Percentiles rank a stretch among this genome's conserved stretches.
Evolutionary conservation across 1,140 invertebrate species (phyloP).

Genomic region (Potamilus streckersoni): DNA sequence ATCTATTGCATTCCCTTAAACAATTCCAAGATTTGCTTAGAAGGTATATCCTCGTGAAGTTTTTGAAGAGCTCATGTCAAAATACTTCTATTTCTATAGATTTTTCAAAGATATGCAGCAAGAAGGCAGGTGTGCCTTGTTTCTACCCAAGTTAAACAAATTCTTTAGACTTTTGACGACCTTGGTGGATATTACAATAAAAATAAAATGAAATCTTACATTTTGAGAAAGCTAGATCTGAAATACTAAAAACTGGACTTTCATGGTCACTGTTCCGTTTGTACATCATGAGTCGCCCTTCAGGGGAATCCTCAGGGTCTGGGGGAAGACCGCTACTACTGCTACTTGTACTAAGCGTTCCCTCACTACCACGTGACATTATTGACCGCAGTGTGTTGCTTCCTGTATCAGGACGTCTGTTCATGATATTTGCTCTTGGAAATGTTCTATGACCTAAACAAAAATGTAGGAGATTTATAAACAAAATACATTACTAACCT

Average conservation of each 20-base stretch:
- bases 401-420: conserved; percentile 42
- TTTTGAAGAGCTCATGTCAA: not conserved
- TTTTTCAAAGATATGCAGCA: not conserved
- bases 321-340: conserved; percentile 59
- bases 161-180: not conserved
- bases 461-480: too few relatives aligned
- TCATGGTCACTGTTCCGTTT: conserved; percentile 50
- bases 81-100: not conserved
- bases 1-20: too few relatives aligned
- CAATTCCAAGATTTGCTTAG: not conserved
- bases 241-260: conserved; percentile 42
- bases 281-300: conserved; percentile 38
- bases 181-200: too few relatives aligned
- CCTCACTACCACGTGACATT: conserved; percentile 57
- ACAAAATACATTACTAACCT: too few relatives aligned
- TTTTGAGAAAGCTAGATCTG: conserved; percentile 54
- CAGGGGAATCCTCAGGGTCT: conserved; percentile 61
- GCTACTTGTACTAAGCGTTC: conserved; percentile 56
- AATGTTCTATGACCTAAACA: conserved; percentile 45
- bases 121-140: not conserved
- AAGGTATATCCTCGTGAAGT: too few relatives aligned
- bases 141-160: not conserved
- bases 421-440: conserved; percentile 44
- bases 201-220: conserved; percentile 41
- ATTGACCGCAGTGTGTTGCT: conserved; percentile 43